phyloP scores from a whole-genome alignment of 2,888 invertebrate genomes.

The Athalia circularis region DNA sequence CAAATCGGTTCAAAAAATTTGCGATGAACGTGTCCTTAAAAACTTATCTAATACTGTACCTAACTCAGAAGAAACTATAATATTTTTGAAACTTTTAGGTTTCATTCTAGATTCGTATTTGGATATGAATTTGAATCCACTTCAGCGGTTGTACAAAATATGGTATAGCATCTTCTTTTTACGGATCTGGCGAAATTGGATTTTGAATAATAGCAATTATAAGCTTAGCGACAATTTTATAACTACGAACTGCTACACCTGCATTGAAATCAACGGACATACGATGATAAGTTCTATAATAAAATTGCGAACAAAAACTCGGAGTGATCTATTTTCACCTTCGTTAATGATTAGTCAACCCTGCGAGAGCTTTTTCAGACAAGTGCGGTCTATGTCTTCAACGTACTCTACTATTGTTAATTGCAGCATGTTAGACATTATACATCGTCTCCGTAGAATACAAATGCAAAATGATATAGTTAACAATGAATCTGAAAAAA shows the following conservation, averaged over 20 bases:
- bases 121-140: constrained; percentile 23
- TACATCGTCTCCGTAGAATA: constrained; percentile 25
- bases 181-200: constrained; percentile 51
- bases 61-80: constrained; percentile 46
- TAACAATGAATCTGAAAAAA: neutral
- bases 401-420: constrained; percentile 26
- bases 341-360: constrained; percentile 47
- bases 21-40: constrained; percentile 30
- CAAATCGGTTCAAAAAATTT: constrained; percentile 47
- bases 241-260: constrained; percentile 51
- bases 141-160: constrained; percentile 13
- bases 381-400: constrained; percentile 47
- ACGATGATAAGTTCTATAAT: constrained; percentile 46
- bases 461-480: constrained; percentile 22
- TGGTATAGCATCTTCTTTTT: constrained; percentile 43
- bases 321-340: constrained; percentile 21
- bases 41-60: constrained; percentile 42
- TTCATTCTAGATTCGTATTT: constrained; percentile 45
- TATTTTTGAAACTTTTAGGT: constrained; percentile 48
- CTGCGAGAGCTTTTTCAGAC: constrained; percentile 51
- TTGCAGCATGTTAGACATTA: constrained; percentile 31
- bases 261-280: constrained; percentile 54
- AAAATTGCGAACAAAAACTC: constrained; percentile 18
- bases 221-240: constrained; percentile 48
- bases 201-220: constrained; percentile 44